A percentile compares a stretch with the other conserved stretches of the same genome.
Evolutionary conservation across 1,140 invertebrate genomes (phyloP).

Genomic region (Cecropterus lyciades): DNA sequence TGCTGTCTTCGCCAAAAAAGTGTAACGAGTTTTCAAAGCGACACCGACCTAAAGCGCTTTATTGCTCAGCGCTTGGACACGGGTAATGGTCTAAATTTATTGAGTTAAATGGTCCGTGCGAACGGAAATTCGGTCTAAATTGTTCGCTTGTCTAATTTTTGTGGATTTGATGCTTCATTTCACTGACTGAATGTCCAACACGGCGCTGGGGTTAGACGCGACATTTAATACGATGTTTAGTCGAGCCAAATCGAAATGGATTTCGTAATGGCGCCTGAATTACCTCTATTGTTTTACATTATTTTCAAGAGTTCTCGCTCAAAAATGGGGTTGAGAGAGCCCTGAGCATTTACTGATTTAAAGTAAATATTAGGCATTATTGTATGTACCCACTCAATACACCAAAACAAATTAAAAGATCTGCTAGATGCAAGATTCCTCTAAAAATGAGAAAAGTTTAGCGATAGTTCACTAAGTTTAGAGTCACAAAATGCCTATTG

Average conservation of each 20-base stretch:
- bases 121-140: slow-evolving; percentile 67
- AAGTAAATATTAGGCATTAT: no score
- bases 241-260: slow-evolving; percentile 8
- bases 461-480: no score
- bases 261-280: slow-evolving; percentile 4
- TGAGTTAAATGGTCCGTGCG: slow-evolving; percentile 73
- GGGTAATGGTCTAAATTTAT: slow-evolving; percentile 80
- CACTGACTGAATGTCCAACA: slow-evolving; percentile 52
- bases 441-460: no score
- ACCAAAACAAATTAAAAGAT: no score
- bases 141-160: slow-evolving; percentile 76
- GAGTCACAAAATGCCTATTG: no score
- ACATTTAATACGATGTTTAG: slow-evolving; percentile 40
- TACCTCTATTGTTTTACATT: no score
- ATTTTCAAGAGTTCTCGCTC: no score
- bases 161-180: slow-evolving; percentile 68
- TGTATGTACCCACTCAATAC: no score
- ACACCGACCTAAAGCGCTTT: slow-evolving; percentile 67
- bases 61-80: slow-evolving; percentile 62
- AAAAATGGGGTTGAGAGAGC: no score
- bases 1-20: slow-evolving; percentile 71
- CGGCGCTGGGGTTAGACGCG: slow-evolving; percentile 40
- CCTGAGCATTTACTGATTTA: no score
- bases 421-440: no score
- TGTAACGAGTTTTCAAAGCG: slow-evolving; percentile 69